Conservation (phyloP, 1,140 invertebrate species). For the Armadillidium nasatum region DNA sequence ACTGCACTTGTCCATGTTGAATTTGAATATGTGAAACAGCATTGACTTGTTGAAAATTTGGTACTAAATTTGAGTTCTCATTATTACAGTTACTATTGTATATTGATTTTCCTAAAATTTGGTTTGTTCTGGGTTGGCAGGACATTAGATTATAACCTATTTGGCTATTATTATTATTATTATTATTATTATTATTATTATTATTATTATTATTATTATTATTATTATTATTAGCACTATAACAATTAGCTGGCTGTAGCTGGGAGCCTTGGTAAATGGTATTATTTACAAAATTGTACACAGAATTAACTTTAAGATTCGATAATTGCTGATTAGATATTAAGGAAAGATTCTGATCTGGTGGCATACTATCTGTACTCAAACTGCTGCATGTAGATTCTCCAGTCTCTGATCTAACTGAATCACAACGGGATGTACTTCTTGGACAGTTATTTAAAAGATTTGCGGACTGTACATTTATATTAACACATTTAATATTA, state of each 20-base stretch:
- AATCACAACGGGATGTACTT: background rate
- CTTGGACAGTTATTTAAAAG: background rate
- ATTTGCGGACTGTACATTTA: background rate
- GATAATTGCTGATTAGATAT: background rate
- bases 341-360: background rate
- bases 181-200: constrained; percentile 15
- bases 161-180: background rate
- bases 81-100: background rate
- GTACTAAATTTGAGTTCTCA: background rate
- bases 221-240: background rate
- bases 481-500: too few species aligned
- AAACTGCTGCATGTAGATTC: constrained; percentile 4
- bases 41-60: background rate
- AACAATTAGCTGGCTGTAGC: background rate
- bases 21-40: background rate
- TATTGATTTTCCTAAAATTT: background rate
- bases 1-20: background rate
- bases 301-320: too few species aligned
- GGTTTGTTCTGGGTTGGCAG: background rate
- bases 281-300: too few species aligned
- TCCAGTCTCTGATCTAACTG: background rate
- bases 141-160: background rate
- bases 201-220: constrained; percentile 13
- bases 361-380: constrained; percentile 2
- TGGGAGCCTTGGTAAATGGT: too few species aligned